A percentile compares a stretch with the other conserved stretches of the same genome.
Conservation (phyloP, 1,140 invertebrate genomes). For the Asbolus verrucosus region DNA sequence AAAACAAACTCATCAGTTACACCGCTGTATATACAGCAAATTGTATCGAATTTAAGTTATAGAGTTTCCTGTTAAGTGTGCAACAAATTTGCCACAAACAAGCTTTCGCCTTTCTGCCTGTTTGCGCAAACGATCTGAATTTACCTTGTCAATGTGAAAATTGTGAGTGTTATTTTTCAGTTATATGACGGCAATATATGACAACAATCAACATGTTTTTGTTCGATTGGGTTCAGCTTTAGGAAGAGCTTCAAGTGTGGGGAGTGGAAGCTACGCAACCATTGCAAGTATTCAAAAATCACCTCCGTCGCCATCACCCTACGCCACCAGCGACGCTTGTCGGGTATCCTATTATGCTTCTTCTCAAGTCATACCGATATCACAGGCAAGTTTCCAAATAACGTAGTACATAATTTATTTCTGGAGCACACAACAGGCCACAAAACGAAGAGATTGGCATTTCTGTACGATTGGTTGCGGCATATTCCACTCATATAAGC, state of each 20-base stretch:
- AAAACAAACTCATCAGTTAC: too few species aligned
- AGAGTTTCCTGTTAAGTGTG: too few species aligned
- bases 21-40: too few species aligned
- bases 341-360: slow-evolving; percentile 74
- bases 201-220: slow-evolving; percentile 78
- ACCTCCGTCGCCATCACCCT: slow-evolving; percentile 72
- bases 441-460: too few species aligned
- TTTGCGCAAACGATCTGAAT: too few species aligned
- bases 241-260: slow-evolving; percentile 76
- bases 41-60: too few species aligned
- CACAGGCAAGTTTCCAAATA: slow-evolving; percentile 70
- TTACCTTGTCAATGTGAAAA: background rate
- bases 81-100: too few species aligned
- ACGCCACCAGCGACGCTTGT: slow-evolving; percentile 71
- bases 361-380: slow-evolving; percentile 69
- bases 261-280: slow-evolving; percentile 82
- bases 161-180: slow-evolving; percentile 60
- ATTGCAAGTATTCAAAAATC: slow-evolving; percentile 81
- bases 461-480: too few species aligned
- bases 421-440: too few species aligned
- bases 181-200: slow-evolving; percentile 77
- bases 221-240: slow-evolving; percentile 75
- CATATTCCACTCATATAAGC: too few species aligned
- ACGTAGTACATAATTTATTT: too few species aligned
- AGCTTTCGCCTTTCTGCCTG: too few species aligned